Evolutionary conservation across 2,888 invertebrate species (phyloP).

Genomic region (Pachycephus smyrnensis): DNA sequence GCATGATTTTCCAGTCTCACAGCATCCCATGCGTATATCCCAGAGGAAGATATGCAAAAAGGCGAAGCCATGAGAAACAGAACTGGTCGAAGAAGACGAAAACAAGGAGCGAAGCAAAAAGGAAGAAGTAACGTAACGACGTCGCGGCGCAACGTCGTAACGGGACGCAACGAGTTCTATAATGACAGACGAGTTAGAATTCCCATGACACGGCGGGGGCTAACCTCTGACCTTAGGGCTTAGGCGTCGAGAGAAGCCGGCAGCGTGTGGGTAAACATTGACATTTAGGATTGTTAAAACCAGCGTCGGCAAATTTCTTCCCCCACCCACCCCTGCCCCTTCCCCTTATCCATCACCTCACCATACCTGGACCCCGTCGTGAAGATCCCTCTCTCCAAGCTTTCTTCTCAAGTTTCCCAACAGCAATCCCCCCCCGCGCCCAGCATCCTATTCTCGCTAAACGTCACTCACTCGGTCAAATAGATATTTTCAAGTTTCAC

Average conservation of each 20-base stretch:
- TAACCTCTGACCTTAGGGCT: slow-evolving; percentile 42
- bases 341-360: background rate
- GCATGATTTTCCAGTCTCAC: background rate
- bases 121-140: background rate
- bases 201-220: slow-evolving; percentile 42
- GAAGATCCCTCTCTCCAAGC: background rate
- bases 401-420: background rate
- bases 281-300: slow-evolving; percentile 32
- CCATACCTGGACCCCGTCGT: too few species aligned
- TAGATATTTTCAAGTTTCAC: too few species aligned
- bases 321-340: background rate
- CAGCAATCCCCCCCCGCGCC: background rate
- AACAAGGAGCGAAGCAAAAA: background rate
- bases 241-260: slow-evolving; percentile 21
- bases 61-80: background rate
- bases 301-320: background rate
- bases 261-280: slow-evolving; percentile 37
- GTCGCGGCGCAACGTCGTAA: background rate
- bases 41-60: background rate
- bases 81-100: background rate
- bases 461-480: background rate
- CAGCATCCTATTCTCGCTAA: background rate
- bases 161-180: background rate
- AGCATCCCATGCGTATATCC: background rate
- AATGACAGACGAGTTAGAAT: slow-evolving; percentile 22